phyloP scores from a whole-genome alignment of 2,888 invertebrate genomes.

The Carabus problematicus region DNA sequence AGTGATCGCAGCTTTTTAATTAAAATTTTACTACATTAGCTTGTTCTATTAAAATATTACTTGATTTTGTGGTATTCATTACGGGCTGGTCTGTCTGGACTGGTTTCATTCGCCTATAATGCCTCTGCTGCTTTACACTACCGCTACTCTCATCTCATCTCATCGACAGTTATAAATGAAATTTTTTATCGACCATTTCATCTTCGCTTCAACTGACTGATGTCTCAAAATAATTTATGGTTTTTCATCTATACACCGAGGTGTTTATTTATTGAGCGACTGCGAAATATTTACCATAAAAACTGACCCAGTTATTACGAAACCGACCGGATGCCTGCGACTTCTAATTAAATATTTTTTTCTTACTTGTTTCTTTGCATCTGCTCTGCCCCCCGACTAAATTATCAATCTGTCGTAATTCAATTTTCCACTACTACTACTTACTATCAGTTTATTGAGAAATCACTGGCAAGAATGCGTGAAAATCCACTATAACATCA shows the following conservation, averaged over 20 bases:
- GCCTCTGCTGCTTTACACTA: too few relatives aligned
- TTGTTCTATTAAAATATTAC: constrained; percentile 18
- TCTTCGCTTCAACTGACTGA: constrained; percentile 31
- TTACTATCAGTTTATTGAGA: too few relatives aligned
- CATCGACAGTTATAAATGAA: constrained; percentile 9
- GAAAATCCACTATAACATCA: too few relatives aligned
- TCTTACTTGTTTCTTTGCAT: too few relatives aligned
- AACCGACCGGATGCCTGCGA: too few relatives aligned
- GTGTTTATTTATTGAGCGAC: constrained; percentile 5
- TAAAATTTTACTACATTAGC: constrained; percentile 32
- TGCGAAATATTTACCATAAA: constrained; percentile 11
- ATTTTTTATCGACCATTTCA: background rate
- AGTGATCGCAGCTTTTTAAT: constrained; percentile 38
- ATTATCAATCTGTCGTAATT: too few relatives aligned
- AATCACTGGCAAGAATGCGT: too few relatives aligned
- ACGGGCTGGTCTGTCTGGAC: background rate
- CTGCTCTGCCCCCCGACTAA: too few relatives aligned
- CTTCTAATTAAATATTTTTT: too few relatives aligned
- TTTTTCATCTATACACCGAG: constrained; percentile 17
- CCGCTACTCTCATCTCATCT: background rate
- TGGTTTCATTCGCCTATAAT: background rate
- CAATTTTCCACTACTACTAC: too few relatives aligned
- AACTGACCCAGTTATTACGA: constrained; percentile 2
- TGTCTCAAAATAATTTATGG: constrained; percentile 28
- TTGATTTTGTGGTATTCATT: constrained; percentile 8